Base-by-base conservation (phyloP, 1,140 invertebrate genomes). In the Drosophila simulans region DNA sequence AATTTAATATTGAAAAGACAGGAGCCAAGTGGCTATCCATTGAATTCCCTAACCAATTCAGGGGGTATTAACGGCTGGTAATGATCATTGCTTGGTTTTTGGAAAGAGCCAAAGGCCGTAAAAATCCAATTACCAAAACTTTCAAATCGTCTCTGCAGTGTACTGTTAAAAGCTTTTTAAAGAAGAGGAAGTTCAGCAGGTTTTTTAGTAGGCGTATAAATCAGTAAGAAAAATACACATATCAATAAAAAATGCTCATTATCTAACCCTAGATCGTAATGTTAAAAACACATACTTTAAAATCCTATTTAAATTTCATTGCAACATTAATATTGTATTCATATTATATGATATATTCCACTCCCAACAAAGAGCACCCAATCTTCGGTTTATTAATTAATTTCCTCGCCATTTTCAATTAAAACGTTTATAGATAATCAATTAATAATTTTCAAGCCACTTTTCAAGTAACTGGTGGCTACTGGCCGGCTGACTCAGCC, bases 371-470 rank as follows among this genome's bases (percentile, higher is more conserved):
- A 84, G 82, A 49, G 82, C 12, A 86, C 71, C 52, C 0, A 1
- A 0, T 5, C 15, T 52, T 51, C 69, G 34, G 12, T 49, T 1
- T 0, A 4, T 12, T 8, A 25, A 43, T 57, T 48, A 43, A 17
- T 15, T 49, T 31, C 11, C 8, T 40, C 4, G 13, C 42, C 43
- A 27, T 83, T 88, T 86, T 86, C 83, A 86, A 86, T 86, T 86
- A 86, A 86, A 86, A 83, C 83, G 83, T 88, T 86, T 86, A 89
- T 59, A 86, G 84, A 86, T 86, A 86, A 86, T 86, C 84, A 86
- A 86, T 86, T 86, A 86, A 86, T 86, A 86, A 88, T 79, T 79
- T 84, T 83, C 62, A 83, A 86, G 83, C 75, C 64, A 56, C 71
- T 76, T 68, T 80, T 76, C 37, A 34, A 63, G 34, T 59, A 15